Percentiles rank a stretch among this genome's conserved stretches.
Conservation (phyloP, 2,797 vertebrate species). For the Hapalemur alaotrensis region DNA sequence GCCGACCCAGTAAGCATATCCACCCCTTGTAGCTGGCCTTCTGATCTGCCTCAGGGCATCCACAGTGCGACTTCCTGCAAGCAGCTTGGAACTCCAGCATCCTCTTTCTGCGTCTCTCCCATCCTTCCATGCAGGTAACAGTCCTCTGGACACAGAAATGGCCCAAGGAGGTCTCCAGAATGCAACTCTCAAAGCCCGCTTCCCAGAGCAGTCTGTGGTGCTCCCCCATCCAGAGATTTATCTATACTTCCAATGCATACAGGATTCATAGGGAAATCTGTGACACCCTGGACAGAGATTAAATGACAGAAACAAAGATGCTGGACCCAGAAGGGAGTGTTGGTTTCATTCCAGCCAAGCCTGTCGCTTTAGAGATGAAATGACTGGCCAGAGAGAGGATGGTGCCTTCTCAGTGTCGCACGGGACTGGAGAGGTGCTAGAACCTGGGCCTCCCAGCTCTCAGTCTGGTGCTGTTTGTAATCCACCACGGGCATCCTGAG, state of each 20-base stretch:
- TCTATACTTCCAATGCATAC: not conserved
- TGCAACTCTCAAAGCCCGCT: not conserved
- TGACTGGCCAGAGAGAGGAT: not conserved
- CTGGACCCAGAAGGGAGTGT: not conserved
- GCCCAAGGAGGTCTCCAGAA: not conserved
- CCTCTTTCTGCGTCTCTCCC: not conserved
- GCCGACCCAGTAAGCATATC: not conserved
- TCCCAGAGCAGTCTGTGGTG: not conserved
- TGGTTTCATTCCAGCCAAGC: not conserved
- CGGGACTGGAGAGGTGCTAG: not conserved
- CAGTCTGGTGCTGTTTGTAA: not conserved
- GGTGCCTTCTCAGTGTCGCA: rapidly evolving
- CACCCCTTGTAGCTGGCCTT: not conserved
- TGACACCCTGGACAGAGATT: not conserved
- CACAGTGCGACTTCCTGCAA: not conserved
- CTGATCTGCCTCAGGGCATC: not conserved
- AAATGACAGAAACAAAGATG: not conserved
- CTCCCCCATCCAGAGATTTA: not conserved
- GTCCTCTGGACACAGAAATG: not conserved
- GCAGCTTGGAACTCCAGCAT: not conserved
- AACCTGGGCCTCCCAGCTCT: not conserved
- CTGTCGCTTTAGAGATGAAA: not conserved
- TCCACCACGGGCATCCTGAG: not conserved
- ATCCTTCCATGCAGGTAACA: not conserved
- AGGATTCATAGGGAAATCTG: not conserved